phyloP scores from a whole-genome alignment of 1,140 invertebrate genomes.

The Cotesia vestalis region DNA sequence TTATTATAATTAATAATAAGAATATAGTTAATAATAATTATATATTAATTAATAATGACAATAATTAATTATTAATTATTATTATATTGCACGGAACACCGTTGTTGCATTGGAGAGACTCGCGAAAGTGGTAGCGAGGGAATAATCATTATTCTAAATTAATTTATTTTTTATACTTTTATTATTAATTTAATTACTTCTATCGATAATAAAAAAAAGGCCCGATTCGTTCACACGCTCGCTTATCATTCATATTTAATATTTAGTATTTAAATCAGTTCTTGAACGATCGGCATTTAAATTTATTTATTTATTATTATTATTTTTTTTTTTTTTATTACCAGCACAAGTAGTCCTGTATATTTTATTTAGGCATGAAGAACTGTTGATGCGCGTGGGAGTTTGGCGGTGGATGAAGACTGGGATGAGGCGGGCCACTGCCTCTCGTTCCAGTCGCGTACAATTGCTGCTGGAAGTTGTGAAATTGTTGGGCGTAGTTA shows the following conservation, averaged over 20 bases:
- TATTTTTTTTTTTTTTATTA: neutral
- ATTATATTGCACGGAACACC: conserved; percentile 34
- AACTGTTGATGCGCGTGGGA: conserved; percentile 66
- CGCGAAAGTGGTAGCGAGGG: conserved; percentile 13
- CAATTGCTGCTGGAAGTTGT: conserved; percentile 93
- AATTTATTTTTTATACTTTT: neutral
- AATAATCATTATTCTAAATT: neutral
- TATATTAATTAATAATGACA: conserved; percentile 15
- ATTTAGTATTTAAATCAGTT: too few species aligned
- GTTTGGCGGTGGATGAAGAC: conserved; percentile 60
- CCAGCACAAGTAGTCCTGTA: neutral
- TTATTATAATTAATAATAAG: conserved; percentile 5
- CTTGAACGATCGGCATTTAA: too few species aligned
- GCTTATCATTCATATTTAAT: too few species aligned
- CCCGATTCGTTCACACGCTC: too few species aligned
- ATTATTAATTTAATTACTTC: neutral
- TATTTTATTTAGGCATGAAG: conserved; percentile 66
- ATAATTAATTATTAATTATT: conserved; percentile 3
- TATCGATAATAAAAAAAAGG: conserved; percentile 1
- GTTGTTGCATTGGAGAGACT: conserved; percentile 18
- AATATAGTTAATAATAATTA: conserved; percentile 17
- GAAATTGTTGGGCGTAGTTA: conserved; percentile 93
- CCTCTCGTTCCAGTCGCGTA: conserved; percentile 88
- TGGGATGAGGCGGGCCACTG: conserved; percentile 59
- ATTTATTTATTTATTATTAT: too few species aligned